Evolutionary conservation across 1,140 invertebrate genomes (phyloP), one percentile per base, ranked within the genome.

Genomic region (Asbolus verrucosus): DNA sequence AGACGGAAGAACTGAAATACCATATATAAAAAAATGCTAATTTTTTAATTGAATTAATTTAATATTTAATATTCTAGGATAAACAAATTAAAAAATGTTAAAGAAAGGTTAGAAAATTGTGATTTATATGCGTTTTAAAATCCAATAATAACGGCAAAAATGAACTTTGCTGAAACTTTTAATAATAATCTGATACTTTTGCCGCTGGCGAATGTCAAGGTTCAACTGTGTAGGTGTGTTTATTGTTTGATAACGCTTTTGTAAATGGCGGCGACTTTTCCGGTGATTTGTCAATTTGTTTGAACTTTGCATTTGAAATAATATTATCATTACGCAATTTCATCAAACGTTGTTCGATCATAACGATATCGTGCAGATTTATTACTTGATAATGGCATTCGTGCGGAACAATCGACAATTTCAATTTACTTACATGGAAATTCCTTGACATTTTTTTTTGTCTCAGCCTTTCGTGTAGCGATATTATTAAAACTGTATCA

Each of bases 311-410:
- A 36, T 36, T 8, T 11, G 27, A 4, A 36, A 11, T 2, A 8
- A 8, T 4, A 27, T 27, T 27, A n/a, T 36, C 11, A 36, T 36
- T 36, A 36, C 2, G 33, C 33, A 36, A 36, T 36, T 36, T 36
- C 6, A 36, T n/a, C 6, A 36, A n/a, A 2, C 2, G 2, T 36
- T 36, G 33, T 36, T 36, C 11, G 39, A 43, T 43, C 6, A 5
- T 18, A 16, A 15, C 4, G 19, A 54, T 54, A 30, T 54, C 21
- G 46, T 27, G 46, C 46, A 54, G 46, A 54, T 54, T 54, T 27
- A 14, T 19, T 24, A 36, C 5, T 11, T 36, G 33, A 36, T 36
- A 36, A 36, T 36, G 11, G 11, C 33, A 13, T 54, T 54, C 46
- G 46, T 54, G 46, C 13, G 21, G n/a, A 21, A 24, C 4, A 24